phyloP scores from a whole-genome alignment of 2,888 invertebrate species.

The Adelognathus sp. region DNA sequence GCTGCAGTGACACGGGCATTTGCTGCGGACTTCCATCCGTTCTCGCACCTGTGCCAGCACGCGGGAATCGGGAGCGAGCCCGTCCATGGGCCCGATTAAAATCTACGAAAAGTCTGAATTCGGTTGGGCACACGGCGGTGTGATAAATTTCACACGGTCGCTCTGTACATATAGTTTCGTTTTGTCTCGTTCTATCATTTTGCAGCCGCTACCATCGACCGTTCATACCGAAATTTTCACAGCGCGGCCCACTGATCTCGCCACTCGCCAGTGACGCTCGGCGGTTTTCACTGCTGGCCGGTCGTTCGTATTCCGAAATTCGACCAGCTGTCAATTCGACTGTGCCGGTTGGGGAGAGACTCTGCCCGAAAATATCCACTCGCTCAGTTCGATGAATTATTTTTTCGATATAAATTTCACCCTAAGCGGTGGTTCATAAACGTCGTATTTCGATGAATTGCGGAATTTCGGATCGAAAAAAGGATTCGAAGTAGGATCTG shows the following conservation, averaged over 20 bases:
- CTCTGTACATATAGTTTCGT: slow-evolving; percentile 1
- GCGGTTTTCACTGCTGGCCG: slow-evolving; percentile 4
- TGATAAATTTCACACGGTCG: slow-evolving; percentile 57
- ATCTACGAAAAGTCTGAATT: slow-evolving; percentile 53
- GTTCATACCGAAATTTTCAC: slow-evolving; percentile 58
- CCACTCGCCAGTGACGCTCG: slow-evolving; percentile 44
- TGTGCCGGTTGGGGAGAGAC: slow-evolving; percentile 20
- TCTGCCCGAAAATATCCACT: background rate
- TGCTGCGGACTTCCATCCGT: slow-evolving; percentile 45
- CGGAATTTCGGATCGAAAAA: slow-evolving; percentile 54
- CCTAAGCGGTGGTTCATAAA: slow-evolving; percentile 44
- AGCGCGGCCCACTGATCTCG: slow-evolving; percentile 55
- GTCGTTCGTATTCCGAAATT: slow-evolving; percentile 38
- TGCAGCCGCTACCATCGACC: slow-evolving; percentile 6
- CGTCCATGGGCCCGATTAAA: slow-evolving; percentile 47
- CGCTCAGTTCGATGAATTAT: background rate
- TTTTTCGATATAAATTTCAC: background rate
- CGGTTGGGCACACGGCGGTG: slow-evolving; percentile 46
- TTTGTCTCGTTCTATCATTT: background rate
- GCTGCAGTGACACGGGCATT: slow-evolving; percentile 1
- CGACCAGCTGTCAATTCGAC: slow-evolving; percentile 35
- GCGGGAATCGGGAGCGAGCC: slow-evolving; percentile 23
- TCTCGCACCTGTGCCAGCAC: slow-evolving; percentile 42
- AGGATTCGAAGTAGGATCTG: slow-evolving; percentile 40
- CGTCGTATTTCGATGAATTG: slow-evolving; percentile 63